Percentiles rank a stretch among this genome's conserved stretches.
phyloP scores from a whole-genome alignment of 2,888 invertebrate species.

The Pandemis corylana region DNA sequence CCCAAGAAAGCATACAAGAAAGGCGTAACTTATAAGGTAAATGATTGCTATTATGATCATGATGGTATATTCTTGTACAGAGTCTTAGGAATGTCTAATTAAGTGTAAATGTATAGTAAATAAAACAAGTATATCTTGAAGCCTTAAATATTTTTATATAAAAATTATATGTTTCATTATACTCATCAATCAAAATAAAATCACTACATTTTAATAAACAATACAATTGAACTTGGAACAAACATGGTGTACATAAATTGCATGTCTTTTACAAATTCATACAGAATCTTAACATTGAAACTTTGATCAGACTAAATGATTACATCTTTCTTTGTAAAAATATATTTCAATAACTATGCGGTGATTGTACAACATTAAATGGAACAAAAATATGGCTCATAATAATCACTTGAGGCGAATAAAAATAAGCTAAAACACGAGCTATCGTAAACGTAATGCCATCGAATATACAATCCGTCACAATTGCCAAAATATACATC shows the following conservation, averaged over 20 bases:
- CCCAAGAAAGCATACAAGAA: constrained; percentile 86
- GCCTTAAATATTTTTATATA: constrained; percentile 77
- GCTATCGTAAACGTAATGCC: constrained; percentile 13
- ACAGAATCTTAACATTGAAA: constrained; percentile 42
- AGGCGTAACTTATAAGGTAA: constrained; percentile 89
- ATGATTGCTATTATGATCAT: constrained; percentile 92
- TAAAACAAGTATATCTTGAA: constrained; percentile 67
- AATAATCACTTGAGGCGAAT: constrained; percentile 62
- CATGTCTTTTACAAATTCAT: constrained; percentile 56
- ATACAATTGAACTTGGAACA: constrained; percentile 45
- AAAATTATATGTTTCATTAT: constrained; percentile 80
- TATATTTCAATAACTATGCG: constrained; percentile 60
- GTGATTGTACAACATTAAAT: constrained; percentile 67
- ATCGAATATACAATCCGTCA: constrained; percentile 28
- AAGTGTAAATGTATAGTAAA: constrained; percentile 52
- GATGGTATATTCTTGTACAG: constrained; percentile 92
- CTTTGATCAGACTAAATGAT: constrained; percentile 38
- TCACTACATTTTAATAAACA: constrained; percentile 48
- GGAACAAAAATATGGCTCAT: constrained; percentile 77
- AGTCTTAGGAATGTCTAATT: constrained; percentile 87
- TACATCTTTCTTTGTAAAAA: constrained; percentile 55
- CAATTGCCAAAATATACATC: constrained; percentile 38
- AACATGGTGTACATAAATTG: constrained; percentile 47
- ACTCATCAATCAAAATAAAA: constrained; percentile 71
- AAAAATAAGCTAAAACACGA: constrained; percentile 49